Conservation (phyloP, 2,888 invertebrate species). For the Ashinkailepas kermadecensis region DNA sequence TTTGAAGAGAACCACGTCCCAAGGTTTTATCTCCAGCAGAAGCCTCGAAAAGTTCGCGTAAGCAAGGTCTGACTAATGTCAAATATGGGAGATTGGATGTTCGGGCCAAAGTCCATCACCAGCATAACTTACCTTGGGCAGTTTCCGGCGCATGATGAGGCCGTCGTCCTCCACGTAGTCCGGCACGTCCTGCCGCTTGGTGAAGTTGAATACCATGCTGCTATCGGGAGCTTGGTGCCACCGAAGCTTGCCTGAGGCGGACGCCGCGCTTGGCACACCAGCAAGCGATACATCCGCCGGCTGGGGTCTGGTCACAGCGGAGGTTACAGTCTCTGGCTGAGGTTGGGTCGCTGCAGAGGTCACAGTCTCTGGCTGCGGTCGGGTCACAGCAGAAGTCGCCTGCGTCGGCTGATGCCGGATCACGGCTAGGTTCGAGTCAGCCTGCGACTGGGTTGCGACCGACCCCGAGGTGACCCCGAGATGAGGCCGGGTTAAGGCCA, state of each 20-base stretch:
- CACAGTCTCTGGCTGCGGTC: conserved; percentile 18
- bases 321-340: conserved; percentile 18
- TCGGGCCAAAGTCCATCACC: too few species aligned
- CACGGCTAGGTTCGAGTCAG: too few species aligned
- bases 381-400: not conserved
- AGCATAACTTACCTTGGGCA: conserved; percentile 30
- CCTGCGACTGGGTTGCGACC: too few species aligned
- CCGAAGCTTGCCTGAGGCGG: conserved; percentile 34
- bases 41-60: too few species aligned
- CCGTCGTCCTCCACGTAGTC: conserved; percentile 89
- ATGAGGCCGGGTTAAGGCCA: too few species aligned
- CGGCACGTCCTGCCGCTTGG: conserved; percentile 72
- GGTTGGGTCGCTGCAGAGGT: conserved; percentile 15
- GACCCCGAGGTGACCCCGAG: too few species aligned
- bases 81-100: too few species aligned
- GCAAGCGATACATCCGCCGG: conserved; percentile 20
- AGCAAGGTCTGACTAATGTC: too few species aligned
- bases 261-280: not conserved
- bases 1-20: too few species aligned
- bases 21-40: too few species aligned
- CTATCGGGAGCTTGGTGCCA: conserved; percentile 35
- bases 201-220: conserved; percentile 79
- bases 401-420: too few species aligned
- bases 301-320: conserved; percentile 23
- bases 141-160: conserved; percentile 41